A percentile compares a stretch with the other conserved stretches of the same genome.
Conservation (phyloP, 2,888 invertebrate genomes). For the Ectemnius cavifrons region DNA sequence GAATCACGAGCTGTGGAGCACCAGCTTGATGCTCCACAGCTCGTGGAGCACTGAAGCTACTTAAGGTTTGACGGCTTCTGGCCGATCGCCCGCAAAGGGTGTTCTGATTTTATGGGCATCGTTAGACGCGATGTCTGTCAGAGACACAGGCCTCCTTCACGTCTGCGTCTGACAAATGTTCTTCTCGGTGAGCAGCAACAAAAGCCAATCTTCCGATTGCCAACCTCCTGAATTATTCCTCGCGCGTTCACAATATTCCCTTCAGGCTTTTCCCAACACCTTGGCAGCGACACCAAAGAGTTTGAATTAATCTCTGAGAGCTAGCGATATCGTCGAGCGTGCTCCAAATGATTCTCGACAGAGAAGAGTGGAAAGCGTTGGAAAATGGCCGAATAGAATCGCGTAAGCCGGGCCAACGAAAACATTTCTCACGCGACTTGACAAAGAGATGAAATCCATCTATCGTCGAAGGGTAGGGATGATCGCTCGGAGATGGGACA, state of each 20-base stretch:
- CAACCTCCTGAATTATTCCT: conserved; percentile 6
- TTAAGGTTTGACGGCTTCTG: conserved; percentile 45
- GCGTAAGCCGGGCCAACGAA: no score
- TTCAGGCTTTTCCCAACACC: neutral
- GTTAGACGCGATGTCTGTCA: conserved; percentile 5
- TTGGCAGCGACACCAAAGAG: no score
- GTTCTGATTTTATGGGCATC: conserved; percentile 34
- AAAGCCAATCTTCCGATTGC: conserved; percentile 8
- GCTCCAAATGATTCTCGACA: no score
- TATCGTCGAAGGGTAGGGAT: neutral
- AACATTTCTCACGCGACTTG: neutral
- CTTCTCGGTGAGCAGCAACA: conserved; percentile 5
- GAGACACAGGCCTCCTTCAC: neutral
- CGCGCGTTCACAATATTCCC: neutral
- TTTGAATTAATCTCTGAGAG: no score
- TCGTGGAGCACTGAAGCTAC: conserved; percentile 13
- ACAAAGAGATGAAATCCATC: conserved; percentile 6
- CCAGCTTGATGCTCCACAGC: no score
- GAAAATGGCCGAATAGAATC: no score
- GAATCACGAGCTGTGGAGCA: conserved; percentile 4
- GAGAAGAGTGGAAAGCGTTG: no score
- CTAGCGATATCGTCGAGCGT: no score
- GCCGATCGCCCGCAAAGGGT: conserved; percentile 34
- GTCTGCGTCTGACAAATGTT: neutral
- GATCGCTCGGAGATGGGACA: conserved; percentile 9